Conservation (phyloP, 1,140 invertebrate genomes). For the Camponotus floridanus region DNA sequence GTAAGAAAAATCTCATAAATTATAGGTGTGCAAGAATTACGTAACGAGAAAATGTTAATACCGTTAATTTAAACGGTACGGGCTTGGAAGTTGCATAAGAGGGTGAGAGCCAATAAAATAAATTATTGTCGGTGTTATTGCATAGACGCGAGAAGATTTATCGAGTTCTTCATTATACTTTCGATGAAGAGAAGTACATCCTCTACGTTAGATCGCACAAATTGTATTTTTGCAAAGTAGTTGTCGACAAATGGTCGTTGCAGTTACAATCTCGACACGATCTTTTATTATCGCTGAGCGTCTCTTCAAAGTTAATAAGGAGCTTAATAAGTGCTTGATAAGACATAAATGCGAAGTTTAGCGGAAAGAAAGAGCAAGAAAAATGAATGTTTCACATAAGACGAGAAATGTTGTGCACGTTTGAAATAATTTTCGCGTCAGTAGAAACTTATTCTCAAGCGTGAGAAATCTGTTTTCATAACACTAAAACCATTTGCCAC, state of each 20-base stretch:
- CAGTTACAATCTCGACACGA: background rate
- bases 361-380: background rate
- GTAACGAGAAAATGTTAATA: slow-evolving; percentile 35
- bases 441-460: background rate
- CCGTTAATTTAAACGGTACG: slow-evolving; percentile 10
- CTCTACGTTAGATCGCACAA: background rate
- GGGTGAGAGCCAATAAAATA: background rate
- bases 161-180: background rate
- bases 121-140: slow-evolving; percentile 25
- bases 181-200: slow-evolving; percentile 23
- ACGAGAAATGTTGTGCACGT: background rate
- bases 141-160: background rate
- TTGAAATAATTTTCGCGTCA: background rate
- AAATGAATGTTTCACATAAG: background rate
- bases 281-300: background rate
- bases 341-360: background rate
- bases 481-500: background rate
- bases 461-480: background rate
- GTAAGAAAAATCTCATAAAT: slow-evolving; percentile 41
- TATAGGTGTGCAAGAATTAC: slow-evolving; percentile 16
- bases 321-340: background rate
- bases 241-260: background rate
- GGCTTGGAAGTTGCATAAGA: slow-evolving; percentile 17
- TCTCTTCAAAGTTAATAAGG: background rate
- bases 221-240: background rate